Base-by-base conservation (phyloP, 1,140 invertebrate species). In the Drosophila kanapiae region DNA sequence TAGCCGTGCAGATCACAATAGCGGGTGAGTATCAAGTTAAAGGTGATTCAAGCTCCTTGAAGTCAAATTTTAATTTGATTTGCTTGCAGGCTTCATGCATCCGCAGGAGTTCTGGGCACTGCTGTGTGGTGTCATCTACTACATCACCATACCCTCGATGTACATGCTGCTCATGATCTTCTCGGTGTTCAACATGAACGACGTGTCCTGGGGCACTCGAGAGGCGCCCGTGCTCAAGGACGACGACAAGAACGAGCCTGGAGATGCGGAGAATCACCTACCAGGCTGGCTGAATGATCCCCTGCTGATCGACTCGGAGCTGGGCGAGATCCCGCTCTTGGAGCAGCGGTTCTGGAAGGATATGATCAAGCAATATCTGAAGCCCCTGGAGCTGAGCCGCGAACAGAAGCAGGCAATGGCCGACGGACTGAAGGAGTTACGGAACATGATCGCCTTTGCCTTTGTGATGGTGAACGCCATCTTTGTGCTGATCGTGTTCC, bases 101-200 rank as follows among this genome's bases (percentile, higher is more conserved):
- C 98, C 98, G 0, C 96, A 97, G 91, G 97, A 98, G 93, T 95
- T 96, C 58, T 93, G 93, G 11, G 98, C 97, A 83, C 91, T 99
- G 7, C 88, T 96, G 14, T 96, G 95, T 64, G 95, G 97, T 14
- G 92, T 97, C 6, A 95, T 99, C 29, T 99, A 99, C 92, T 99
- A 98, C 91, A 95, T 99, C 13, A 97, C 97, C 8, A 97, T 99
- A 51, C 98, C 98, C 1, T 97, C 97, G 65, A 98, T 98, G 97
- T 99, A 98, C 87, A 95, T 98, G 94, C 93, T 99, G 65, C 94
- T 99, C 13, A 97, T 98, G 45, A 97, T 99, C 56, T 99, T 98
- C 86, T 97, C 97, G 0, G 93, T 98, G 0, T 98, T 97, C 84
- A 99, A 99, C 88, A 94, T 99, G 90, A 97, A 99, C 91, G 96